Evolutionary conservation across 2,888 invertebrate species (phyloP).

Genomic region (Rhogogaster chlorosoma): DNA sequence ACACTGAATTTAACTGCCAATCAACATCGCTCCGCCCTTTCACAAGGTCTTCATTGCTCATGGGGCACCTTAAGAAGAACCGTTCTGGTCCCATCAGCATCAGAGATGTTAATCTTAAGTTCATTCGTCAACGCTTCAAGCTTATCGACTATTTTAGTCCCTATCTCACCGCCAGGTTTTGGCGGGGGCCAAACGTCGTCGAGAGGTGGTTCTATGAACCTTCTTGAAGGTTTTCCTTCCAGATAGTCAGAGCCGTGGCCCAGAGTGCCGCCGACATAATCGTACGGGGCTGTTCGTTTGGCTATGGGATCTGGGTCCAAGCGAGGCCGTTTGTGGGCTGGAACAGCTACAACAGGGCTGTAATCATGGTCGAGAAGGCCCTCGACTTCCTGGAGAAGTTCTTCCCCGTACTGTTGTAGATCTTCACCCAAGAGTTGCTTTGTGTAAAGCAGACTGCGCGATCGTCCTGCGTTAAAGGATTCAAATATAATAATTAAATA

Average conservation of each 20-base stretch:
- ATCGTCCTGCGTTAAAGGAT: constrained; percentile 68
- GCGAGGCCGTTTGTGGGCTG: constrained; percentile 69
- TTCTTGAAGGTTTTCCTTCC: constrained; percentile 58
- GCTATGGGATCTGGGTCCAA: constrained; percentile 65
- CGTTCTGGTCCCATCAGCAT: constrained; percentile 72
- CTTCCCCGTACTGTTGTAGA: constrained; percentile 72
- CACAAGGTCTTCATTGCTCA: constrained; percentile 63
- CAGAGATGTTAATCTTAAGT: constrained; percentile 74
- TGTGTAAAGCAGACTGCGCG: constrained; percentile 73
- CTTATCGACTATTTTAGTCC: constrained; percentile 66
- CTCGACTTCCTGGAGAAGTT: constrained; percentile 73
- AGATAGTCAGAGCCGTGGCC: constrained; percentile 57
- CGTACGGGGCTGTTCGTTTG: constrained; percentile 62
- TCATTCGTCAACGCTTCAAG: constrained; percentile 71
- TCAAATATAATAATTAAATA: not conserved
- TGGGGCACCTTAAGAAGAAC: constrained; percentile 73
- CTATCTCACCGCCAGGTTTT: constrained; percentile 63
- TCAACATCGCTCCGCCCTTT: not conserved
- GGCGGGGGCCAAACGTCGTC: constrained; percentile 83
- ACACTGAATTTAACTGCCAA: constrained; percentile 9
- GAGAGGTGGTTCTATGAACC: constrained; percentile 81
- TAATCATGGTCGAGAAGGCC: constrained; percentile 74
- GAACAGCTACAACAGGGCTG: constrained; percentile 70
- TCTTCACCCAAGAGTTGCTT: constrained; percentile 72
- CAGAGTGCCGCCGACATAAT: constrained; percentile 67